Evolutionary conservation across 1,140 invertebrate genomes (phyloP).

Genomic region (Tetramorium simillimum): DNA sequence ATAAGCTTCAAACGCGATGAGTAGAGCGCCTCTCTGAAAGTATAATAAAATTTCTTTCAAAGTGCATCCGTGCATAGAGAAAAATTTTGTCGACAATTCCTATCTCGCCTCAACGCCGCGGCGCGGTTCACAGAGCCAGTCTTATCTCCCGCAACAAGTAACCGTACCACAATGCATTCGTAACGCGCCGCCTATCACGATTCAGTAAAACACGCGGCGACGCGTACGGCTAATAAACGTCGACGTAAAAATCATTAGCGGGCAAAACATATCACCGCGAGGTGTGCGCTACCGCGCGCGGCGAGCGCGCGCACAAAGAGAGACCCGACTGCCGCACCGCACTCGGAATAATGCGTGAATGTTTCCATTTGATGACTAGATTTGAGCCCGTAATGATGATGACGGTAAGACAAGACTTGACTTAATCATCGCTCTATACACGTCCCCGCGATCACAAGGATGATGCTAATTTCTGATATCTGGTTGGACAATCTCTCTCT

Average conservation of each 20-base stretch:
- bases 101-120: neutral
- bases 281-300: slow-evolving; percentile 1
- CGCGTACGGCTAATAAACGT: slow-evolving; percentile 42
- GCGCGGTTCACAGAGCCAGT: neutral
- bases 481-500: slow-evolving; percentile 7
- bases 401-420: slow-evolving; percentile 30
- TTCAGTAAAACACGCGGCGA: slow-evolving; percentile 35
- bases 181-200: neutral
- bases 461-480: slow-evolving; percentile 54
- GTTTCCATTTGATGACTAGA: slow-evolving; percentile 60
- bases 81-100: slow-evolving; percentile 40
- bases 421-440: slow-evolving; percentile 30
- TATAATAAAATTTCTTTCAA: slow-evolving; percentile 59
- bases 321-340: neutral
- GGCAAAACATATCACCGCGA: slow-evolving; percentile 16
- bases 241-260: slow-evolving; percentile 47
- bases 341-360: slow-evolving; percentile 44
- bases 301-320: slow-evolving; percentile 17
- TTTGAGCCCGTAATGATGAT: slow-evolving; percentile 62
- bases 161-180: slow-evolving; percentile 28
- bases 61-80: slow-evolving; percentile 31
- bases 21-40: slow-evolving; percentile 2
- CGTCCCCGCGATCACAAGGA: neutral
- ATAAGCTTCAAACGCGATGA: slow-evolving; percentile 14
- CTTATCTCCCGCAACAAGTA: slow-evolving; percentile 34